Conservation (phyloP, 1,140 invertebrate species). For the Caerostris extrusa region DNA sequence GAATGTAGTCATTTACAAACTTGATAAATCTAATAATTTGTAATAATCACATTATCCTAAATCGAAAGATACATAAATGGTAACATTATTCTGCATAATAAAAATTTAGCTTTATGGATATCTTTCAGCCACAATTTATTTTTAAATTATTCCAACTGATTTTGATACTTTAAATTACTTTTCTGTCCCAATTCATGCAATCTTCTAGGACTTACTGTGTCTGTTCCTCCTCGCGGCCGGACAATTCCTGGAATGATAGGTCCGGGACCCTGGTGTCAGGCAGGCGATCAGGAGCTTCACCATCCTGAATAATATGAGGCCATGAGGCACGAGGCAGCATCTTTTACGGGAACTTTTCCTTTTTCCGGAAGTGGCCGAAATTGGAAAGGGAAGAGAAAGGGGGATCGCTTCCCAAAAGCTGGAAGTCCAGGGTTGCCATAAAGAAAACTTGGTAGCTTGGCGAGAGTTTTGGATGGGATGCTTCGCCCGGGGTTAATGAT, state of each 20-base stretch:
- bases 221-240: not conserved
- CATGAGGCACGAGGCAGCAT: not conserved
- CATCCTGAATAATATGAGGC: not conserved
- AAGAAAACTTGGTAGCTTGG: not conserved
- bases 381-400: not conserved
- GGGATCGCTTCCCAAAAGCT: not conserved
- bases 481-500: not conserved
- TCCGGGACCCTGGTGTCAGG: constrained; percentile 43
- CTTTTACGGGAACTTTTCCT: constrained; percentile 26
- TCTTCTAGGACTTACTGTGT: constrained; percentile 22
- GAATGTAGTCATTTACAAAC: too few species aligned
- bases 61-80: too few species aligned
- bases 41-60: too few species aligned
- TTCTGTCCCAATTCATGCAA: not conserved
- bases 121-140: too few species aligned
- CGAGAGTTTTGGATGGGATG: not conserved
- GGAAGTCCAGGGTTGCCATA: constrained; percentile 5
- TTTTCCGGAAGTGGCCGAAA: not conserved
- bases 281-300: constrained; percentile 50
- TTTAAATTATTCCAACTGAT: too few species aligned
- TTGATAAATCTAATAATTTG: too few species aligned
- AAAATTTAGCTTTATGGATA: too few species aligned
- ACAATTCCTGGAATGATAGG: not conserved
- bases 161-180: not conserved
- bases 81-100: too few species aligned